Base-by-base conservation (phyloP, 2,888 invertebrate genomes). In the Thereva nobilitata region DNA sequence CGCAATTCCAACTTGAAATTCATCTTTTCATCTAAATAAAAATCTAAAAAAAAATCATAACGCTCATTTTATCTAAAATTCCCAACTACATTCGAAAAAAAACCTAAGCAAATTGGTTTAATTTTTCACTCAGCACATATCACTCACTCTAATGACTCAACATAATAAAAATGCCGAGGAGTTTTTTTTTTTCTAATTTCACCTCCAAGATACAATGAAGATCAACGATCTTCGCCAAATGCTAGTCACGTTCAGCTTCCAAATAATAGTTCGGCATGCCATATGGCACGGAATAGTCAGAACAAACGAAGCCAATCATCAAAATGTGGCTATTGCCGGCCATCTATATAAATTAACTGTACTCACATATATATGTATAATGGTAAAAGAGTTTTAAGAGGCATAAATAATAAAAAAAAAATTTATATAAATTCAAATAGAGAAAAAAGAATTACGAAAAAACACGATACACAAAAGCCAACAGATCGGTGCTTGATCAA, bases 321-420 rank as follows among this genome's bases (percentile, higher is more conserved):
- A 42, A 35, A 56, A 56, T 38, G 42, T 9, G 42, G 56, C 35
- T 44, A 44, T 34, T 35, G 44, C n/a, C 12, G 6, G 47, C 23
- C 37, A 56, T 56, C 44, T 56, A 44, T 44, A 34, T 56, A 56
- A 56, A 41, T 35, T 56, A 56, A 56, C 56, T 56, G 56, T 56
- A 44, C 42, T 56, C 44, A 56, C 56, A 56, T 56, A 56, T 56
- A 35, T 23, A 23, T 23, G 2, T 23, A 23, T 23, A 23, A 44
- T 56, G 56, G 44, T 44, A 56, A 35, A 56, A 56, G 35, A 23
- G 23, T 56, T 41, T 38, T 44, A 44, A 56, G 44, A 56, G 40
- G 23, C 23, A 56, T 56, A 56, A 56, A 56, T 10, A 47, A 42
- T 42, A 42, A n/a, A 42, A 42, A 55, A 40, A 40, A 40, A 41